phyloP scores from a whole-genome alignment of 2,113 vertebrate genomes.

The human region GRCh38 chr6:22467501-22468000 shows the following conservation, averaged over 20 bases:
- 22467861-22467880: background rate
- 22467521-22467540: constrained; percentile 73
- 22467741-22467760: background rate
- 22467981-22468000: background rate
- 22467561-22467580: background rate
- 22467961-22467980: background rate
- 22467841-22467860: background rate
- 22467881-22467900: background rate
- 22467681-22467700: background rate
- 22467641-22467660: constrained; percentile 28
- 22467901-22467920: background rate
- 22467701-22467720: background rate
- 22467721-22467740: background rate
- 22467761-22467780: background rate
- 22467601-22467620: background rate
- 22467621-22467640: constrained; percentile 25
- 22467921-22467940: background rate
- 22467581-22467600: background rate
- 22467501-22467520: constrained; percentile 48
- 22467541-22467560: constrained; percentile 23
- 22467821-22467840: background rate
- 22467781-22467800: background rate
- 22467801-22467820: background rate
- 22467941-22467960: background rate
- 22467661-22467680: background rate